Evolutionary conservation across 2,888 invertebrate species (phyloP).

Genomic region (Drosophila meridionalis): DNA sequence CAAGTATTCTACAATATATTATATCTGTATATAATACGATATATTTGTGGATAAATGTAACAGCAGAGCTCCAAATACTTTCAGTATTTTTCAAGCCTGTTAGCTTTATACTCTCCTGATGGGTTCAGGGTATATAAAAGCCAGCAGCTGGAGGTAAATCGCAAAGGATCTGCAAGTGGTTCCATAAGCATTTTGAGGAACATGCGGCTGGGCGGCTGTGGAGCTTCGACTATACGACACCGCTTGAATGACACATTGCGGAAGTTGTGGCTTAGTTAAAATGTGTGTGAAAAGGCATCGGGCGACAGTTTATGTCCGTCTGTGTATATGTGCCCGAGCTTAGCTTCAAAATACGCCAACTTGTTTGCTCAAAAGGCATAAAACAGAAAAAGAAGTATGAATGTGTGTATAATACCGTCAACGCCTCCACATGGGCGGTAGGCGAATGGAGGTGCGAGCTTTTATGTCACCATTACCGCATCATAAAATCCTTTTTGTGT

Average conservation of each 20-base stretch:
- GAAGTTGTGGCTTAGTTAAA: conserved; percentile 75
- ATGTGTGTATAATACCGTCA: background rate
- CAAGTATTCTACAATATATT: too few relatives aligned
- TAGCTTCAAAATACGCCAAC: conserved; percentile 74
- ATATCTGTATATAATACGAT: too few relatives aligned
- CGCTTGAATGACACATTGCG: conserved; percentile 74
- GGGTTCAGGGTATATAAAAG: conserved; percentile 44
- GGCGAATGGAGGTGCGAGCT: conserved; percentile 48
- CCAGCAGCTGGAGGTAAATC: conserved; percentile 7
- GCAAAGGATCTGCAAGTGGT: conserved; percentile 2
- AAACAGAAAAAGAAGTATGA: conserved; percentile 58
- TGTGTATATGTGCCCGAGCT: conserved; percentile 42
- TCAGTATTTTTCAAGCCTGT: background rate
- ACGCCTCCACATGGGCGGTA: conserved; percentile 1
- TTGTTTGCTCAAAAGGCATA: conserved; percentile 79
- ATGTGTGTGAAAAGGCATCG: conserved; percentile 50
- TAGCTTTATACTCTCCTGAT: background rate
- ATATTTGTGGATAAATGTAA: background rate
- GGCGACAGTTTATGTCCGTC: conserved; percentile 50
- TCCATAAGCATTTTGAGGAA: conserved; percentile 29
- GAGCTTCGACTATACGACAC: conserved; percentile 24
- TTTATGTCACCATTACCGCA: conserved; percentile 77
- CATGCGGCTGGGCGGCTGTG: conserved; percentile 8
- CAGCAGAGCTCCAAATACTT: background rate
- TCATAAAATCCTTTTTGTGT: conserved; percentile 81